Evolutionary conservation across 1,140 invertebrate genomes (phyloP), one percentile per base, ranked within the genome.

Genomic region (Drosophila lini): DNA sequence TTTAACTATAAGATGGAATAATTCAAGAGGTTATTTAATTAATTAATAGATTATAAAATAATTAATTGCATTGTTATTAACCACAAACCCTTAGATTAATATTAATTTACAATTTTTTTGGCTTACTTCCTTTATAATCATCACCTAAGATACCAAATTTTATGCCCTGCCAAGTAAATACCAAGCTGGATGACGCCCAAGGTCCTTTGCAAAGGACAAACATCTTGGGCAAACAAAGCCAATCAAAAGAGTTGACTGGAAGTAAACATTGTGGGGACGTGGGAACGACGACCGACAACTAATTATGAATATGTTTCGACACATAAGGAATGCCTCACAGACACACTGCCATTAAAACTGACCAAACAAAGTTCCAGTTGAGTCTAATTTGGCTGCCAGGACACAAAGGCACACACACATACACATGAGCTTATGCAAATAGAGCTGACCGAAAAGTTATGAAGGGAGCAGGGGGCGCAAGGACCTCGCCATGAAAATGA

Each of bases 271-370:
- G 25, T 28, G 41, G 55, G 55, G 13, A 22, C 28, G 56, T 59
- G 42, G 63, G 2, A 16, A 22, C 32, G 52, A 38, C 13, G 52
- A 61, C 61, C 59, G 61, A 60, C 73, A 81, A 81, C 80, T 89
- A 84, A 89, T 89, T 89, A 89, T 89, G 85, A 89, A 89, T 89
- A 89, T 89, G 78, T 84, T 84, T 75, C 84, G 74, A 67, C 77
- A 89, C 80, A 89, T 81, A 55, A 38, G 61, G 68, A 81, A 73
- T 65, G 78, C 34, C 67, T 7, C 25, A 74, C 56, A 80, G 22
- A 57, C 68, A 74, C 75, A 80, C 73, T 84, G 88, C 62, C 78
- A 89, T 89, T 89, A 89, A 89, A 89, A 89, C 70, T 89, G 84
- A 76, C 84, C 84, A 88, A 88, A 88, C 84, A 89, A 88, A 79